A percentile compares a stretch with the other conserved stretches of the same genome.
phyloP scores from a whole-genome alignment of 1,140 invertebrate species.

The Dreissena polymorpha region DNA sequence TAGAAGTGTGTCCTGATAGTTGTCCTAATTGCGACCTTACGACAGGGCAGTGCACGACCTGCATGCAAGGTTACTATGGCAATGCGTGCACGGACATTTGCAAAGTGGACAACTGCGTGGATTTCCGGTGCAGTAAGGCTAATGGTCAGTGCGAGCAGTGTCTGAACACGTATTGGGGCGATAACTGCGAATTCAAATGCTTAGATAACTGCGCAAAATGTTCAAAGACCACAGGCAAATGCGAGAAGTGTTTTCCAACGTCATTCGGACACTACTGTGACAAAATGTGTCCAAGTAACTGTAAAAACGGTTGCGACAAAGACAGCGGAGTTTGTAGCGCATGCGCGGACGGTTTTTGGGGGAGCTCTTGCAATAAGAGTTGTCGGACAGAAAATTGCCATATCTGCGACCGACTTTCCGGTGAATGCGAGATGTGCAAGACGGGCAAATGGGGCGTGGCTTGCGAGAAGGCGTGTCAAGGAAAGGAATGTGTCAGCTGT shows the following conservation, averaged over 20 bases:
- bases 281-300: background rate
- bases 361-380: background rate
- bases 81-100: background rate
- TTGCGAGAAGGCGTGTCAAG: conserved; percentile 1
- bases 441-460: background rate
- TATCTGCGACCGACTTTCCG: background rate
- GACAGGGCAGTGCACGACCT: conserved; percentile 8
- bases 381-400: background rate
- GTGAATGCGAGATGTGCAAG: conserved; percentile 16
- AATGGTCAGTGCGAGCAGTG: conserved; percentile 10
- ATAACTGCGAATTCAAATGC: conserved; percentile 2
- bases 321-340: conserved; percentile 7
- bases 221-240: conserved; percentile 3
- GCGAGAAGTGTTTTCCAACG: background rate
- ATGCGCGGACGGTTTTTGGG: conserved; percentile 23
- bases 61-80: conserved; percentile 22
- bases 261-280: conserved; percentile 12
- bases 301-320: conserved; percentile 11
- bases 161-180: conserved; percentile 11
- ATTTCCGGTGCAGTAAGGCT: conserved; percentile 1
- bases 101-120: conserved; percentile 14
- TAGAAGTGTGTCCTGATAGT: background rate
- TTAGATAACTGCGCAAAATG: background rate
- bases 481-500: conserved; percentile 8
- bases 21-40: background rate